Conservation (phyloP, 2,888 invertebrate genomes). For the Idaea biselata region DNA sequence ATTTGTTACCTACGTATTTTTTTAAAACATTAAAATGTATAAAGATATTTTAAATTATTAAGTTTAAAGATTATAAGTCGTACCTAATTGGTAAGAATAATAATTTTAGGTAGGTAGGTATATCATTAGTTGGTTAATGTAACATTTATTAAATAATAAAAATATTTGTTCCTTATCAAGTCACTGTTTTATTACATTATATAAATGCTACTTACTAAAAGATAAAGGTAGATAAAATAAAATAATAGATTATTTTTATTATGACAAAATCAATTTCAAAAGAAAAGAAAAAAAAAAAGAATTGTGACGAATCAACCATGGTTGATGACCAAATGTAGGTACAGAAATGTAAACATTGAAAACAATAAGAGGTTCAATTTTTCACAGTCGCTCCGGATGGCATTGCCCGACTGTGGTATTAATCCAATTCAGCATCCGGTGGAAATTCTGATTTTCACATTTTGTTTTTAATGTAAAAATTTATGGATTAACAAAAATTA, state of each 20-base stretch:
- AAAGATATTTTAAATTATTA: no score
- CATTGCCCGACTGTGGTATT: constrained; percentile 41
- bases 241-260: not conserved
- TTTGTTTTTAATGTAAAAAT: not conserved
- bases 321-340: not conserved
- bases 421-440: constrained; percentile 49
- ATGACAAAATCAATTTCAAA: not conserved
- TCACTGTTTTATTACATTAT: not conserved
- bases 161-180: not conserved
- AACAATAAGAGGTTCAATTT: constrained; percentile 76
- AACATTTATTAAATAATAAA: not conserved
- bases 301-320: not conserved
- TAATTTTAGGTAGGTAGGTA: not conserved
- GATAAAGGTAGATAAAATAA: not conserved
- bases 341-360: constrained; percentile 61
- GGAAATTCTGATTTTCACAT: constrained; percentile 5
- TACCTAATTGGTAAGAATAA: not conserved
- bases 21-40: no score
- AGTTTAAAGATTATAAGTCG: no score
- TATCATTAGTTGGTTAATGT: no score
- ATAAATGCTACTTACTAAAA: not conserved
- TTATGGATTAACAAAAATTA: not conserved
- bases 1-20: no score
- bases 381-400: constrained; percentile 55
- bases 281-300: not conserved